Evolutionary conservation across 2,888 invertebrate species (phyloP).

Genomic region (Tetranychus truncatus): DNA sequence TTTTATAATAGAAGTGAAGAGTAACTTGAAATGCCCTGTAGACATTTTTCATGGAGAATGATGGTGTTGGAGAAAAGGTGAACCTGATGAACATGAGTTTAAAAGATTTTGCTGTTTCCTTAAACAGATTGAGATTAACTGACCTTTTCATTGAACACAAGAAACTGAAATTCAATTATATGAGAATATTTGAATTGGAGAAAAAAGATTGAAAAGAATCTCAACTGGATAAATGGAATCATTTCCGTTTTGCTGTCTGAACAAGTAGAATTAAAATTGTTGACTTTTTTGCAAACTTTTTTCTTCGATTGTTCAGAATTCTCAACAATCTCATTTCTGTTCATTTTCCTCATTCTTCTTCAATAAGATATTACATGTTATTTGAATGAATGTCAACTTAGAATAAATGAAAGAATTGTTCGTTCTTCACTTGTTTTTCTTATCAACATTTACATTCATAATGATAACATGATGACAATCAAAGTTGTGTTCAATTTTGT

Average conservation of each 20-base stretch:
- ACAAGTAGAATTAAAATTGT: too few relatives aligned
- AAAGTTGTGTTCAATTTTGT: too few relatives aligned
- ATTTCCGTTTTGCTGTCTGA: background rate
- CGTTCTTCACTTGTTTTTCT: too few relatives aligned
- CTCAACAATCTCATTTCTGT: too few relatives aligned
- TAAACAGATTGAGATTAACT: background rate
- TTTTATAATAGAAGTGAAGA: background rate
- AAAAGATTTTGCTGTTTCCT: background rate
- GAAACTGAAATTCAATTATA: background rate
- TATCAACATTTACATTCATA: too few relatives aligned
- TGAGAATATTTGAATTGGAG: background rate
- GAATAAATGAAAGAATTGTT: too few relatives aligned
- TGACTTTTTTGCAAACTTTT: too few relatives aligned
- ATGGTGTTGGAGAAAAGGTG: background rate
- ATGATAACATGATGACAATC: too few relatives aligned
- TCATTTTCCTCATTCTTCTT: too few relatives aligned
- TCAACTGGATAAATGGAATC: background rate
- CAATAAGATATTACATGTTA: too few relatives aligned
- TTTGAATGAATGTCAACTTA: too few relatives aligned
- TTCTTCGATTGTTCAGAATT: too few relatives aligned
- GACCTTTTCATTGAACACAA: background rate
- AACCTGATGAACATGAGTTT: background rate
- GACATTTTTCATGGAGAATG: background rate
- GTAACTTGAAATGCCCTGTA: background rate
- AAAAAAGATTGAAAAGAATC: background rate